phyloP scores from a whole-genome alignment of 2,797 vertebrate genomes.

The Catostomus latipinnis region DNA sequence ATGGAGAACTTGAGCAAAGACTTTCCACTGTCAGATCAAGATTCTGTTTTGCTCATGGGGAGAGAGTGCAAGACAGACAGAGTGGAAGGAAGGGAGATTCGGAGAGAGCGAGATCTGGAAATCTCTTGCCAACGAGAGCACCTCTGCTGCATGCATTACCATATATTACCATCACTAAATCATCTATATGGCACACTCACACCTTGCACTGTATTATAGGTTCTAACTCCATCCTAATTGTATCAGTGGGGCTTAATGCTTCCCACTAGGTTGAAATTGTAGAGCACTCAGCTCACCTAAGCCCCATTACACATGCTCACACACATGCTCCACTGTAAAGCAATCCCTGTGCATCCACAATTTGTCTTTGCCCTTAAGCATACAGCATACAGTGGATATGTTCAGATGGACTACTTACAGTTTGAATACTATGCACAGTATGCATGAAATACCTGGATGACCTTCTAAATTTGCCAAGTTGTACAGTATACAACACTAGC shows the following conservation, averaged over 20 bases:
- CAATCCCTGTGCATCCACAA: constrained; percentile 16
- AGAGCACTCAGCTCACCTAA: constrained; percentile 35
- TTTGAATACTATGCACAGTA: constrained; percentile 8
- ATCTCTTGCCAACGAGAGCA: constrained; percentile 51
- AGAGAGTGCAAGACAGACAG: constrained; percentile 5
- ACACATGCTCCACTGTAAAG: constrained; percentile 21
- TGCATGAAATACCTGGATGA: constrained; percentile 15
- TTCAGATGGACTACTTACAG: constrained; percentile 20
- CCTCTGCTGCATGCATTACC: constrained; percentile 55
- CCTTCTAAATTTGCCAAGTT: constrained; percentile 4
- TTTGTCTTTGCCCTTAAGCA: constrained; percentile 31
- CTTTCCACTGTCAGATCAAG: constrained; percentile 53
- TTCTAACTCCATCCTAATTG: constrained; percentile 11
- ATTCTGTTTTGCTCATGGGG: constrained; percentile 41
- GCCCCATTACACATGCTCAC: constrained; percentile 22
- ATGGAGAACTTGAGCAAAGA: constrained; percentile 30
- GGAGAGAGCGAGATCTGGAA: constrained; percentile 30
- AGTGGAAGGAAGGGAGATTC: constrained; percentile 20
- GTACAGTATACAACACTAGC: not conserved
- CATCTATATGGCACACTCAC: constrained; percentile 12
- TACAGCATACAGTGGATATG: not conserved
- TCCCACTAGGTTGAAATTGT: constrained; percentile 32
- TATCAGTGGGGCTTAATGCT: constrained; percentile 19
- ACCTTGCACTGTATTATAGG: constrained; percentile 28
- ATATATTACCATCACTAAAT: constrained; percentile 51